Evolutionary conservation across 2,888 invertebrate genomes (phyloP).

Genomic region (Drosophila greeni): DNA sequence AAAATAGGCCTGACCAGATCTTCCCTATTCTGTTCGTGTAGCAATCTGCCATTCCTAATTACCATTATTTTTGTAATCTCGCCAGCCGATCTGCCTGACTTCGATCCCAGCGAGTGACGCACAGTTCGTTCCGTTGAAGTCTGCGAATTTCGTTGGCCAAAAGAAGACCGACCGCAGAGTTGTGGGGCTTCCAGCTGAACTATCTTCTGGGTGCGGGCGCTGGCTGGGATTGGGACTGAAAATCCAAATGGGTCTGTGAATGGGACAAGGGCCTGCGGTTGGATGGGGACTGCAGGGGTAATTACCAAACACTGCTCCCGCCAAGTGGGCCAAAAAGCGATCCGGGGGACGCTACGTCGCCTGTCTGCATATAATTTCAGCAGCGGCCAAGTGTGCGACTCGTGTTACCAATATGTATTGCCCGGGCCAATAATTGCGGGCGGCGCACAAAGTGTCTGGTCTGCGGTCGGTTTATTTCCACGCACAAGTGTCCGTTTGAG

Average conservation of each 20-base stretch:
- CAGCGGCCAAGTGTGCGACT: constrained; percentile 36
- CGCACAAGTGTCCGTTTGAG: constrained; percentile 18
- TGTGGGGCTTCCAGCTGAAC: constrained; percentile 62
- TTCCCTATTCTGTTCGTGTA: constrained; percentile 5
- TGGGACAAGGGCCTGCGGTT: constrained; percentile 24
- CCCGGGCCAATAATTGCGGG: constrained; percentile 60
- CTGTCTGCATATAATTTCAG: constrained; percentile 30
- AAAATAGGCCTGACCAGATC: not conserved
- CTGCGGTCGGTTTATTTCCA: constrained; percentile 55
- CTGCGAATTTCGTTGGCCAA: constrained; percentile 25
- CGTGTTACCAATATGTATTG: constrained; percentile 51
- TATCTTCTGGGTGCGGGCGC: constrained; percentile 30
- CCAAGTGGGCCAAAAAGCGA: constrained; percentile 26
- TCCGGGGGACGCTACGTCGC: constrained; percentile 20
- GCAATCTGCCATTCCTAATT: constrained; percentile 55
- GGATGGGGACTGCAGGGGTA: constrained; percentile 20
- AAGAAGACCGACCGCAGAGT: constrained; percentile 51
- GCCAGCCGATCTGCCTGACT: constrained; percentile 32
- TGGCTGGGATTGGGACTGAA: constrained; percentile 1
- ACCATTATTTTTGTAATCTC: constrained; percentile 48
- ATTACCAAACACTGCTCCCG: constrained; percentile 42
- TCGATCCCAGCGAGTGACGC: constrained; percentile 46
- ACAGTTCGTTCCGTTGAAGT: constrained; percentile 34
- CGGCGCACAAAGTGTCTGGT: constrained; percentile 54
- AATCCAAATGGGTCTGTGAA: constrained; percentile 13